Percentiles rank a stretch among this genome's conserved stretches.
Conservation (phyloP, 2,797 vertebrate species). For the Taenioides sp. region DNA sequence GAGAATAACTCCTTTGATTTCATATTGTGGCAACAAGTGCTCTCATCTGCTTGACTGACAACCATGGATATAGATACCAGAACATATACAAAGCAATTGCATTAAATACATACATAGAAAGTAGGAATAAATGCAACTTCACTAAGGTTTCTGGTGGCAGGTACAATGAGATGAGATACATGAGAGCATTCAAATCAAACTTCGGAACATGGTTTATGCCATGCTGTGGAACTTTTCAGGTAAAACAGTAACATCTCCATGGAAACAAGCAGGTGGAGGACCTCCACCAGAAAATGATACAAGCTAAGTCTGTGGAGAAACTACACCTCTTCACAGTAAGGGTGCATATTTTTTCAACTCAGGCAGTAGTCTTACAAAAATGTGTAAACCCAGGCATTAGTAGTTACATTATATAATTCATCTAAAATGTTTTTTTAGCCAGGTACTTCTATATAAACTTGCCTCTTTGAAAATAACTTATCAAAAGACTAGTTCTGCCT, state of each 20-base stretch:
- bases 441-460: not conserved
- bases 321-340: too few relatives aligned
- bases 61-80: conserved; percentile 12
- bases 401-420: not conserved
- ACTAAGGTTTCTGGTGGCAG: too few relatives aligned
- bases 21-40: conserved; percentile 61
- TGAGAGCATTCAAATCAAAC: too few relatives aligned
- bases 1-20: conserved; percentile 61
- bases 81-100: conserved; percentile 7
- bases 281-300: too few relatives aligned
- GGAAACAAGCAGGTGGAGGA: too few relatives aligned
- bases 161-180: too few relatives aligned
- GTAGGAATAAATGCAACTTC: not conserved
- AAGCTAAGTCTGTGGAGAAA: too few relatives aligned
- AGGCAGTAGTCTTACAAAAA: not conserved
- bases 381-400: not conserved
- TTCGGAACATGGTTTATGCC: too few relatives aligned
- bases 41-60: conserved; percentile 62
- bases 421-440: not conserved
- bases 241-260: too few relatives aligned
- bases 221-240: too few relatives aligned
- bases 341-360: not conserved
- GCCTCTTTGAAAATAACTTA: conserved; percentile 2
- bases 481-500: not conserved
- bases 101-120: not conserved